A percentile compares a stretch with the other conserved stretches of the same genome.
Conservation (phyloP, 2,113 vertebrate species). For the Pseudonaja textilis region DNA sequence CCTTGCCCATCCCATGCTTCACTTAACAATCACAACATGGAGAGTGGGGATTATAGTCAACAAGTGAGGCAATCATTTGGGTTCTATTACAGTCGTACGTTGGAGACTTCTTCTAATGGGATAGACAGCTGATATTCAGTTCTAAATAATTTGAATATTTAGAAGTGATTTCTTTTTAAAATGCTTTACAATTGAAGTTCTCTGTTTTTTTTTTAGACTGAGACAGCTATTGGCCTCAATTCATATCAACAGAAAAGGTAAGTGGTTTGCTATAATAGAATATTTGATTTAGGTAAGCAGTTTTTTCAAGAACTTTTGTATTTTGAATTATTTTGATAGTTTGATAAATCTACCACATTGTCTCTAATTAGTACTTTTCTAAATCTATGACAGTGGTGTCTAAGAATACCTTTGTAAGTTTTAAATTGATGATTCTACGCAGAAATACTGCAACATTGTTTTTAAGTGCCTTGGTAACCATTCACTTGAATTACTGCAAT, state of each 20-base stretch:
- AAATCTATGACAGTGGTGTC: background rate
- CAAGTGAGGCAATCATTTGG: background rate
- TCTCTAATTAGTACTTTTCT: background rate
- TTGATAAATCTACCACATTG: background rate
- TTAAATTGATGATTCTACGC: background rate
- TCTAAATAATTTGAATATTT: background rate
- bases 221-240: conserved; percentile 76
- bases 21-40: background rate
- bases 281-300: background rate
- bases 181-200: background rate
- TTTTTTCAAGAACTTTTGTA: background rate
- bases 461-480: background rate
- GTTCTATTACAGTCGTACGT: background rate
- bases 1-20: background rate
- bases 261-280: conserved; percentile 37
- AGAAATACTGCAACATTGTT: background rate
- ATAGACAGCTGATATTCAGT: background rate
- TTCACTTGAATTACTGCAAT: background rate
- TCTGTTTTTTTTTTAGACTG: conserved; percentile 66
- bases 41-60: background rate
- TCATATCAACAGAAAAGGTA: conserved; percentile 84
- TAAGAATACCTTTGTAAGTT: background rate
- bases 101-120: background rate
- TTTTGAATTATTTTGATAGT: background rate
- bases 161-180: background rate